Percentiles rank a stretch among this genome's conserved stretches.
Evolutionary conservation across 2,113 vertebrate genomes (phyloP).

Genomic region (Notechis scutatus): DNA sequence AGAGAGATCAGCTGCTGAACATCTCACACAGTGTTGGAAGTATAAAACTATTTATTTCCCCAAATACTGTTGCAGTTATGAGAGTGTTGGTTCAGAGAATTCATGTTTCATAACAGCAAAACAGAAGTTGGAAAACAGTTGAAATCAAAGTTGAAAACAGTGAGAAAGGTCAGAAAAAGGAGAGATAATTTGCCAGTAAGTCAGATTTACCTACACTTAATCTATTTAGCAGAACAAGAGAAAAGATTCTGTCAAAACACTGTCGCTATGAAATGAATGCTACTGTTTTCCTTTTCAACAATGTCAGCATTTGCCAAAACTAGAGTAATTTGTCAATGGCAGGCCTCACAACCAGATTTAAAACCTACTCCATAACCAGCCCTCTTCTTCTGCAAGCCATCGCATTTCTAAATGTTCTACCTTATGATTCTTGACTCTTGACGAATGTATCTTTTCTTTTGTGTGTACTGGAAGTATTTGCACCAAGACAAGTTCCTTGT

Average conservation of each 20-base stretch:
- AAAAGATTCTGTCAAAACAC: background rate
- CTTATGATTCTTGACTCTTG: too few species aligned
- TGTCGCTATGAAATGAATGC: background rate
- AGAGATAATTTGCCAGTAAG: background rate
- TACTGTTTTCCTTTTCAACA: background rate
- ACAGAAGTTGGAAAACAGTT: background rate
- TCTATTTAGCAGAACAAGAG: background rate
- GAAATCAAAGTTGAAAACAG: background rate
- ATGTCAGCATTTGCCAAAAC: background rate
- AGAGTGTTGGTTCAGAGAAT: slow-evolving; percentile 16
- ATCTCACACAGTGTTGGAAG: slow-evolving; percentile 13
- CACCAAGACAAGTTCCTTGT: too few species aligned
- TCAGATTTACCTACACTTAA: background rate
- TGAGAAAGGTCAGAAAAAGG: slow-evolving; percentile 15
- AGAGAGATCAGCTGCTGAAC: slow-evolving; percentile 47
- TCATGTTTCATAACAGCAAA: slow-evolving; percentile 11
- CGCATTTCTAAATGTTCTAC: background rate
- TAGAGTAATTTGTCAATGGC: background rate
- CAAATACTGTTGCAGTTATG: slow-evolving; percentile 43
- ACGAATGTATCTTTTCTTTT: too few species aligned
- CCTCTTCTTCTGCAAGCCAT: background rate
- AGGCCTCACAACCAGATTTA: background rate
- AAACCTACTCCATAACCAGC: background rate
- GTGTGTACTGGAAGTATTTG: too few species aligned
- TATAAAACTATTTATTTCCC: slow-evolving; percentile 36